phyloP scores from a whole-genome alignment of 1,140 invertebrate species.

The Conus ventricosus region DNA sequence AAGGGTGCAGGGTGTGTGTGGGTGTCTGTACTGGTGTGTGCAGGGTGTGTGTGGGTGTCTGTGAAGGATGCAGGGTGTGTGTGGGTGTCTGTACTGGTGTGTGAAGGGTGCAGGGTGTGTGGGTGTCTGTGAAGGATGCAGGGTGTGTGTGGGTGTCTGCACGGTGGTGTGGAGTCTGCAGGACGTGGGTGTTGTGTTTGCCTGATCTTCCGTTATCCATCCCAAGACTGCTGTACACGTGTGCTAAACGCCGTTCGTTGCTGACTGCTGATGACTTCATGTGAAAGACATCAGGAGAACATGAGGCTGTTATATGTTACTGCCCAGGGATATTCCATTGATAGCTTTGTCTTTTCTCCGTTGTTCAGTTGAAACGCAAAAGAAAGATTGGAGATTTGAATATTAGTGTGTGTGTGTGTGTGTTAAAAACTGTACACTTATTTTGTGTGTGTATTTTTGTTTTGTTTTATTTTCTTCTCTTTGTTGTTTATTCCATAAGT shows the following conservation, averaged over 20 bases:
- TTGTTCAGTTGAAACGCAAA: background rate
- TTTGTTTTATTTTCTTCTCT: too few species aligned
- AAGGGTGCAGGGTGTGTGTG: background rate
- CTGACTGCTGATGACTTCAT: background rate
- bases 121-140: too few species aligned
- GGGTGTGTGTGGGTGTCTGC: too few species aligned
- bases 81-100: too few species aligned
- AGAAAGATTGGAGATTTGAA: background rate
- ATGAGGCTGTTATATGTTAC: background rate
- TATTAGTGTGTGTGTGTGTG: too few species aligned
- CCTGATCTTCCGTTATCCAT: background rate
- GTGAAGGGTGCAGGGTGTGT: too few species aligned
- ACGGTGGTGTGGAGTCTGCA: too few species aligned
- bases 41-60: background rate
- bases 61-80: too few species aligned
- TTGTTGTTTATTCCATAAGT: too few species aligned
- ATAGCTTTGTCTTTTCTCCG: background rate
- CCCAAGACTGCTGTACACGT: background rate
- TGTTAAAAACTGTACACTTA: too few species aligned
- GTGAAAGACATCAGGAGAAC: background rate
- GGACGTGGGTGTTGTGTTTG: too few species aligned
- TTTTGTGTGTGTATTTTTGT: too few species aligned
- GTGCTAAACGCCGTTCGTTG: background rate
- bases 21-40: background rate
- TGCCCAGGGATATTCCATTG: background rate